Evolutionary conservation across 2,797 vertebrate genomes (phyloP), one percentile per base, ranked within the genome.

Genomic region (Brachymystax lenok): DNA sequence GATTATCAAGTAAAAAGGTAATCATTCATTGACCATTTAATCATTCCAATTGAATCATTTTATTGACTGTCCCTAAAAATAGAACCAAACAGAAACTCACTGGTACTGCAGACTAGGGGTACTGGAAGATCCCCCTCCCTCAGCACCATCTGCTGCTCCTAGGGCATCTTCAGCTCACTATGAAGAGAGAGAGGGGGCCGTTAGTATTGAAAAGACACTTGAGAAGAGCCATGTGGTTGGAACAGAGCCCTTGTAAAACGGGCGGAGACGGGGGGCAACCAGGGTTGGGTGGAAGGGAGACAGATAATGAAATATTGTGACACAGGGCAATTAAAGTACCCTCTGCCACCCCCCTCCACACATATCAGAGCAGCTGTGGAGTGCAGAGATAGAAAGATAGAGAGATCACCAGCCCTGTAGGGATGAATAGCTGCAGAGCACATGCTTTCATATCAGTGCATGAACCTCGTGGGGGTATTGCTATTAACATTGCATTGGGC

Each of bases 111-210:
- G 69, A 21, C 46, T 46, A 74, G 76, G 40, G 40, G 79, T 13
- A 51, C 17, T 50, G 79, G 77, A 30, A 35, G 78, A 81, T 1
- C 64, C 27, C 76, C 90, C 40, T 80, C 76, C 75, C 51, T 86
- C 81, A 75, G 24, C 56, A 83, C 92, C 92, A 93, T 93, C 93
- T 94, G 93, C 92, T 89, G 82, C 66, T 88, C 77, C 70, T 71
- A 75, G 77, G 81, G 81, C 73, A 68, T 74, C 72, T 50, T 63
- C 82, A 77, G 85, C 83, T 86, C 80, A 77, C 6, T 56, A 28
- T 71, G 71, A 46, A 72, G 61, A n/a, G 70, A 73, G 77, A 76
- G 77, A 27, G 73, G 70, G 61, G 40, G 40, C 40, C 2, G 13
- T 21, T 83, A 72, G 77, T 69, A 12, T 61, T 84, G 81, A 87